Evolutionary conservation across 37 sponge, comb jelly and placozoan species (phyloP).

Genomic region (Ephydatia muelleri): DNA sequence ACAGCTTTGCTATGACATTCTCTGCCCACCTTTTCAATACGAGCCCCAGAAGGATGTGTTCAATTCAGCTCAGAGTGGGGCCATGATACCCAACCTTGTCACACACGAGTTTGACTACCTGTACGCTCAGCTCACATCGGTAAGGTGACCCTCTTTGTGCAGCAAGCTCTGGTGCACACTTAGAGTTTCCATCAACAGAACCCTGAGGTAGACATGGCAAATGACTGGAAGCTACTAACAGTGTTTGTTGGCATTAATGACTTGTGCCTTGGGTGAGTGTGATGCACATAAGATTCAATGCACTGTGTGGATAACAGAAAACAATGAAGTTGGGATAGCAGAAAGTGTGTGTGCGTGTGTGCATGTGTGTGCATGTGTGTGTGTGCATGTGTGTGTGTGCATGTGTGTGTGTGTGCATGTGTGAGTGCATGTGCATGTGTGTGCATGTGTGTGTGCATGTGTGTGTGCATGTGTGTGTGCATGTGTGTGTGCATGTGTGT

Average conservation of each 20-base stretch:
- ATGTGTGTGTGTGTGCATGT: too few species aligned
- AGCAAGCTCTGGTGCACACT: neutral
- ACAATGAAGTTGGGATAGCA: too few species aligned
- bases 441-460: too few species aligned
- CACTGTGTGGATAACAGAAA: too few species aligned
- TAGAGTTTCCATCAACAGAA: constrained; percentile 19
- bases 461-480: too few species aligned
- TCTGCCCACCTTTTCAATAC: constrained; percentile 79
- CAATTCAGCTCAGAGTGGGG: constrained; percentile 88
- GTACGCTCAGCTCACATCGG: constrained; percentile 38
- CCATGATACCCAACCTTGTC: constrained; percentile 71
- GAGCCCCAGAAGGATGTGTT: constrained; percentile 70
- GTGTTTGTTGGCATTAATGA: constrained; percentile 83
- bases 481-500: too few species aligned
- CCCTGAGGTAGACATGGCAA: constrained; percentile 65
- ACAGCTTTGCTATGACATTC: constrained; percentile 72
- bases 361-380: too few species aligned
- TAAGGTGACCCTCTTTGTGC: constrained; percentile 7
- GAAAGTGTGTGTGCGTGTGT: too few species aligned
- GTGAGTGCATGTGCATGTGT: too few species aligned
- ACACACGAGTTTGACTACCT: constrained; percentile 71
- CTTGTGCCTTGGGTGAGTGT: constrained; percentile 65
- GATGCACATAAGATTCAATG: too few species aligned
- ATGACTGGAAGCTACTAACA: constrained; percentile 86
- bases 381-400: too few species aligned